Evolutionary conservation across 2,888 invertebrate species (phyloP).

Genomic region (Tholera decimalis): DNA sequence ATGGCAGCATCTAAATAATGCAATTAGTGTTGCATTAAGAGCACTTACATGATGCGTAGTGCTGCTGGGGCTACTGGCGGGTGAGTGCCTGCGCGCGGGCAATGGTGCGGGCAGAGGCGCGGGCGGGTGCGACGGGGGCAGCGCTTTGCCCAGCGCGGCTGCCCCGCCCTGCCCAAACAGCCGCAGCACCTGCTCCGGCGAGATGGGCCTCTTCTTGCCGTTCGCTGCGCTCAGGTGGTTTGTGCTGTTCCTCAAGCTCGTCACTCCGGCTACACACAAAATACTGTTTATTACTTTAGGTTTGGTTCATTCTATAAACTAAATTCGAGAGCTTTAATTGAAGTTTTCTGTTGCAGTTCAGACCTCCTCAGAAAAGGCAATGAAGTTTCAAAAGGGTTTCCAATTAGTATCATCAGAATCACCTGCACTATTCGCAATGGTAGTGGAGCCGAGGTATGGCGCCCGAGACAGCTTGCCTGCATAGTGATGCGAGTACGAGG

Average conservation of each 20-base stretch:
- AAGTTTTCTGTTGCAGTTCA: not conserved
- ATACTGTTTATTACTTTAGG: not conserved
- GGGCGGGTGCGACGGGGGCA: conserved; percentile 87
- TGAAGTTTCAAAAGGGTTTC: not conserved
- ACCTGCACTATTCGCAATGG: conserved; percentile 90
- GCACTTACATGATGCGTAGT: conserved; percentile 93
- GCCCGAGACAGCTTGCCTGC: conserved; percentile 88
- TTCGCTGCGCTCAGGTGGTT: conserved; percentile 91
- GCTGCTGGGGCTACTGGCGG: conserved; percentile 95
- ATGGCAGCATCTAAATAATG: conserved; percentile 38
- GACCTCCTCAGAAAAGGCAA: not conserved
- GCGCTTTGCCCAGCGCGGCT: conserved; percentile 87
- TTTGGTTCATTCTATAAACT: not conserved
- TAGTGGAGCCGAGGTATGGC: conserved; percentile 94
- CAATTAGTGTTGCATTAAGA: conserved; percentile 41
- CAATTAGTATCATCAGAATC: conserved; percentile 17
- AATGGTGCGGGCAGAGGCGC: conserved; percentile 89
- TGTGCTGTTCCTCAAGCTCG: conserved; percentile 86
- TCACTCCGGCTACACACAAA: conserved; percentile 75
- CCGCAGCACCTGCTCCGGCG: conserved; percentile 96
- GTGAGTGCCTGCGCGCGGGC: conserved; percentile 91
- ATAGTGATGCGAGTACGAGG: conserved; percentile 91
- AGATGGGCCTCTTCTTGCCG: conserved; percentile 95
- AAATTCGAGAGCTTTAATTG: not conserved
- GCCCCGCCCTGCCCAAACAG: conserved; percentile 91